Base-by-base conservation (phyloP, 2,113 vertebrate genomes). In the Polyodon spathula region DNA sequence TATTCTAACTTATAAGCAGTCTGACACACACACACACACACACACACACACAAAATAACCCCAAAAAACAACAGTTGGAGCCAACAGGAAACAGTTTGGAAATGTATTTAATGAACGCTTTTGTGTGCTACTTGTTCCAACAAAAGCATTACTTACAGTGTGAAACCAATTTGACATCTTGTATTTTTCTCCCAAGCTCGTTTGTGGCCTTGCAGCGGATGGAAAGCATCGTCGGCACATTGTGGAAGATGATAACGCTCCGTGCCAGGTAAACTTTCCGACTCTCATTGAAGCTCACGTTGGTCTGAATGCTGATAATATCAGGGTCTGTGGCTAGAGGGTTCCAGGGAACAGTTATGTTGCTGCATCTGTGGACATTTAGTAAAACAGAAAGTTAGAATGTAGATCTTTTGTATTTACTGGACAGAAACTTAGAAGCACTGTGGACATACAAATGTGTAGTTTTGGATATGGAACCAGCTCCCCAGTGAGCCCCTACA, bases 121-220 rank as follows among this genome's bases (percentile, higher is more conserved):
- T 40, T 14, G 40, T 11, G 16, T n/a, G 11, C 27, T 51, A 12
- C 48, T 38, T 52, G 39, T n/a, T n/a, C n/a, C n/a, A n/a, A n/a
- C n/a, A n/a, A n/a, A n/a, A n/a, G 6, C 17, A 12, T n/a, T 43
- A 79, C 89, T 74, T 83, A 97, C 96, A 78, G 0, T 85, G 88
- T 6, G 91, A 90, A 54, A 95, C 86, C 64, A 98, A 85, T 50
- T 87, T 95, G 85, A 97, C 85, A 57, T 95, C 92, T 67, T 90
- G 72, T 3, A 68, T 71, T 57, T 71, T 80, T 1, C 71, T 39
- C 27, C 88, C 86, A 44, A 82, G 73, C 50, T 75, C 74, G 66
- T 97, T 98, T 40, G 62, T 72, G 66, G 89, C 81, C 1, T 87
- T 84, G 59, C 96, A 98, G 46, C 89, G 86, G 44, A 98, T 78